A percentile compares a stretch with the other conserved stretches of the same genome.
Conservation (phyloP, 2,113 vertebrate species). For the Sturnira hondurensis region DNA sequence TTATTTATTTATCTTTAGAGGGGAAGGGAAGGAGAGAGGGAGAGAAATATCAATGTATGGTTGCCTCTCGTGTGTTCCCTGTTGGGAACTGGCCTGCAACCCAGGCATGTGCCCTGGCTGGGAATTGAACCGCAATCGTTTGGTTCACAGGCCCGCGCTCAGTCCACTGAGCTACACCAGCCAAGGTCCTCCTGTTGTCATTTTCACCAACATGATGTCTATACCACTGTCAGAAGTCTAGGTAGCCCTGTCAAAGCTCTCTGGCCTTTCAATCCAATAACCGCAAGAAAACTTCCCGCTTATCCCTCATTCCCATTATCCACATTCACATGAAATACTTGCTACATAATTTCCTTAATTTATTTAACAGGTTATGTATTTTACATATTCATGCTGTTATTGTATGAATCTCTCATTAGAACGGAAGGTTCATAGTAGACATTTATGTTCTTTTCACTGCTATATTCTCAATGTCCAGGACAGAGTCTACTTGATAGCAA, state of each 20-base stretch:
- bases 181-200: background rate
- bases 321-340: background rate
- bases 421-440: background rate
- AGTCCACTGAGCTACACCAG: too few species aligned
- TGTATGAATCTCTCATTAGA: background rate
- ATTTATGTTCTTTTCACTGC: background rate
- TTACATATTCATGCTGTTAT: background rate
- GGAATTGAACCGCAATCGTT: too few species aligned
- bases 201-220: background rate
- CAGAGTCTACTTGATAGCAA: background rate
- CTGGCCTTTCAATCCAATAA: background rate
- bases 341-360: background rate
- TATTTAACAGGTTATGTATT: background rate
- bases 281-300: too few species aligned
- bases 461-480: background rate
- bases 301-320: background rate
- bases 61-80: too few species aligned
- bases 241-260: background rate
- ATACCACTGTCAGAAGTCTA: background rate
- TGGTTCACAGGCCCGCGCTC: too few species aligned
- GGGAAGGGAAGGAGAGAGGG: too few species aligned
- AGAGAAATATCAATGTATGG: too few species aligned
- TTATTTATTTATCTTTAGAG: too few species aligned
- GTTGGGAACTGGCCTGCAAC: too few species aligned
- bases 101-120: too few species aligned